These are phyloP conservation scores for Perodicticus potto DNA, from an alignment of 2,797 vertebrate genomes.

Conservation along the genomic window DNA sequence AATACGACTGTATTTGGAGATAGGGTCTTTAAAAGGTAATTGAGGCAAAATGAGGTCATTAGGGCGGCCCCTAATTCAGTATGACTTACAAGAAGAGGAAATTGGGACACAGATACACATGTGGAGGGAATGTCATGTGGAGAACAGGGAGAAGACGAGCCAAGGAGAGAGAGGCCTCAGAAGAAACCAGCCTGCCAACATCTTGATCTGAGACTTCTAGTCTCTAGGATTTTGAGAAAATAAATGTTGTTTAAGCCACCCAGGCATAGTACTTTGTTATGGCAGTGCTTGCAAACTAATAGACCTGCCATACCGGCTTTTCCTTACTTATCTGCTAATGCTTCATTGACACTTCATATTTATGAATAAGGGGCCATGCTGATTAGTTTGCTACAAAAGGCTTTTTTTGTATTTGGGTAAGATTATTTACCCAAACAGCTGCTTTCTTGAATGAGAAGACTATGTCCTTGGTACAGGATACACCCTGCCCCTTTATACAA, in stretches of 20 bases:
- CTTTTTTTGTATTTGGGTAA: background rate
- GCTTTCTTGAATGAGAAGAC: background rate
- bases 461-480: background rate
- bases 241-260: background rate
- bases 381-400: background rate
- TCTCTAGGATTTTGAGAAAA: background rate
- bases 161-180: background rate
- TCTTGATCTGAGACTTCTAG: background rate
- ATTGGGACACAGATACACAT: background rate
- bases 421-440: background rate
- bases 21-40: constrained; percentile 5
- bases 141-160: background rate
- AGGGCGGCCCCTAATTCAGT: background rate
- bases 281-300: background rate
- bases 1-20: background rate
- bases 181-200: background rate
- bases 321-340: background rate
- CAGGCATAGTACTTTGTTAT: background rate
- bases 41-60: background rate
- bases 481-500: background rate
- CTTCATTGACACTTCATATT: background rate
- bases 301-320: background rate
- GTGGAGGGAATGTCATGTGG: background rate
- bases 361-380: background rate
- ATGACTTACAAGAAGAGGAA: background rate